phyloP scores from a whole-genome alignment of 2,888 invertebrate species.

The Escarpia spicata region DNA sequence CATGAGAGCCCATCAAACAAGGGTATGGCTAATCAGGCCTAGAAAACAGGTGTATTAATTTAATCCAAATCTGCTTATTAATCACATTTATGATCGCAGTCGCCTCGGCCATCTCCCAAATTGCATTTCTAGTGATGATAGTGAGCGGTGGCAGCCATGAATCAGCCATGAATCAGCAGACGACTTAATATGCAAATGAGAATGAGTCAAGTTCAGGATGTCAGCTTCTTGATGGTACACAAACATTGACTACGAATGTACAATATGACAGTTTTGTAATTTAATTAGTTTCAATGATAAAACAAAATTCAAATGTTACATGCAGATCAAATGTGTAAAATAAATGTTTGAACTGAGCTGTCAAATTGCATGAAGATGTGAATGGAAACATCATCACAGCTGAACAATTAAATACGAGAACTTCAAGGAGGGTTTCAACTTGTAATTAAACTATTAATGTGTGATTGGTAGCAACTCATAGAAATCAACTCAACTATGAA shows the following conservation, averaged over 20 bases:
- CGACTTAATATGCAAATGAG: neutral
- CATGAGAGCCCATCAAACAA: neutral
- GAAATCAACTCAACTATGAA: too few species aligned
- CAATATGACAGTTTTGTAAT: neutral
- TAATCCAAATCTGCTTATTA: neutral
- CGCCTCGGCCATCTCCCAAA: neutral
- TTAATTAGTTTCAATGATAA: too few species aligned
- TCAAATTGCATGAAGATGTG: too few species aligned
- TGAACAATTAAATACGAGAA: too few species aligned
- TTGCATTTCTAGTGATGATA: neutral
- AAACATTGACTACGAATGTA: neutral
- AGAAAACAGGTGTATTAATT: neutral
- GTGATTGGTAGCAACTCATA: too few species aligned
- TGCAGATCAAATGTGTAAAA: too few species aligned
- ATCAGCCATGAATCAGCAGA: neutral
- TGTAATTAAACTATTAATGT: too few species aligned
- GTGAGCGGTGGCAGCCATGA: neutral
- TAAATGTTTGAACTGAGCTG: too few species aligned
- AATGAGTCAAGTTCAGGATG: neutral
- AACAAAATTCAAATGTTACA: too few species aligned
- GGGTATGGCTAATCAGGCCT: neutral
- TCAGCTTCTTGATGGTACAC: neutral
- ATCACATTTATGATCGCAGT: conserved; percentile 3
- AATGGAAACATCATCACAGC: too few species aligned
- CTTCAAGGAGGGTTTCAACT: too few species aligned